Conservation (phyloP, 2,888 invertebrate species). For the Cataglyphis cursor region DNA sequence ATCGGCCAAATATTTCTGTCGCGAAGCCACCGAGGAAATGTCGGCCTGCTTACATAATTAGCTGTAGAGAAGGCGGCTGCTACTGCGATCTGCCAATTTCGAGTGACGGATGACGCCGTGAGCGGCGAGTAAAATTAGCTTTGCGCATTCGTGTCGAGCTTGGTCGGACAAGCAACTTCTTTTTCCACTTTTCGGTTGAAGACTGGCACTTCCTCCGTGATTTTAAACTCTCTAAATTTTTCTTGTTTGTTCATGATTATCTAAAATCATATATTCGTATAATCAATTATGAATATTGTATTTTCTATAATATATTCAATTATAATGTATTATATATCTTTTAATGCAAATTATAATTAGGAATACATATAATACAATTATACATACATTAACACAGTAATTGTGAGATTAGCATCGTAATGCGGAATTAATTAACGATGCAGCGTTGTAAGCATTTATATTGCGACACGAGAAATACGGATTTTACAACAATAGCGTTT, state of each 20-base stretch:
- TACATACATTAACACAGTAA: background rate
- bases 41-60: conserved; percentile 67
- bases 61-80: conserved; percentile 54
- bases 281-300: background rate
- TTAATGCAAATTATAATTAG: background rate
- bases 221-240: background rate
- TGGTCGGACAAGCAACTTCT: background rate
- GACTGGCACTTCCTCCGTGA: background rate
- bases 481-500: conserved; percentile 40
- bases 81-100: conserved; percentile 73
- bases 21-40: conserved; percentile 56
- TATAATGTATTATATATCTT: background rate
- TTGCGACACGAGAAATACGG: background rate
- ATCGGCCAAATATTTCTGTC: conserved; percentile 66
- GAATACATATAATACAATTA: background rate
- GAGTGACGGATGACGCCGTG: conserved; percentile 69
- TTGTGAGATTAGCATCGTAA: conserved; percentile 20
- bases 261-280: background rate
- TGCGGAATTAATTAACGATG: conserved; percentile 38
- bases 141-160: conserved; percentile 1
- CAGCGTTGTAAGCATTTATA: background rate
- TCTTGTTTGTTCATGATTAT: background rate
- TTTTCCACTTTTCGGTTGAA: background rate
- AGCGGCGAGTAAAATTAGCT: conserved; percentile 69
- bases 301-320: background rate